Base-by-base conservation (phyloP, 2,113 vertebrate species). In the Pionites leucogaster region DNA sequence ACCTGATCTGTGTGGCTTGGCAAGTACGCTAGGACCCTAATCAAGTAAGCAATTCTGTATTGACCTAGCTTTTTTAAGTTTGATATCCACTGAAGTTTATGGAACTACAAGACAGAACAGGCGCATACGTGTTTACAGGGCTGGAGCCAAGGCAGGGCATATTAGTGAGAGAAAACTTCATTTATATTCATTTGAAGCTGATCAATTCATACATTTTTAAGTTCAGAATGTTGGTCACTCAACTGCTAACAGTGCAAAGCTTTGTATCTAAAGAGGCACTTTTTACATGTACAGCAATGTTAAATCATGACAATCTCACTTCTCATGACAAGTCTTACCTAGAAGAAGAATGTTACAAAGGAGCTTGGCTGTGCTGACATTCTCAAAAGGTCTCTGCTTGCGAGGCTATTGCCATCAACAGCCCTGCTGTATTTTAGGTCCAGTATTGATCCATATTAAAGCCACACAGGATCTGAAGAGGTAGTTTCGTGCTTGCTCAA, bases 51-150 rank as follows among this genome's bases (percentile, higher is more conserved):
- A 44, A 80, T 65, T 70, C 20, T 50, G 29, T 29, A 86, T 2
- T 3, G 4, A 57, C 9, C 44, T 18, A 28, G 53, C 17, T 72
- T 75, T 46, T 77, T 9, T 57, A 55, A 64, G 39, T 52, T 0
- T 0, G 20, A 69, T 29, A 75, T 63, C 18, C 31, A 22, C 7
- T 29, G 50, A 86, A 72, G 39, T 88, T 76, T 19, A 35, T 2
- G 5, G 47, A 64, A 68, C 31, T 82, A 29, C 57, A 41, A 28
- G 44, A 3, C 18, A 37, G 33, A 20, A 42, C 2, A 89, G 53
- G 39, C 20, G 28, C 0, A 4, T 8, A 25, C 0, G 0, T 9
- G 42, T 28, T 85, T 33, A 39, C 23, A 42, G 33, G 68, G 33
- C 4, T 49, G 14, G 22, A 86, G 74, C 31, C 67, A 91, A 88